Base-by-base conservation (phyloP, 2,797 vertebrate genomes). In the Spea hammondii region DNA sequence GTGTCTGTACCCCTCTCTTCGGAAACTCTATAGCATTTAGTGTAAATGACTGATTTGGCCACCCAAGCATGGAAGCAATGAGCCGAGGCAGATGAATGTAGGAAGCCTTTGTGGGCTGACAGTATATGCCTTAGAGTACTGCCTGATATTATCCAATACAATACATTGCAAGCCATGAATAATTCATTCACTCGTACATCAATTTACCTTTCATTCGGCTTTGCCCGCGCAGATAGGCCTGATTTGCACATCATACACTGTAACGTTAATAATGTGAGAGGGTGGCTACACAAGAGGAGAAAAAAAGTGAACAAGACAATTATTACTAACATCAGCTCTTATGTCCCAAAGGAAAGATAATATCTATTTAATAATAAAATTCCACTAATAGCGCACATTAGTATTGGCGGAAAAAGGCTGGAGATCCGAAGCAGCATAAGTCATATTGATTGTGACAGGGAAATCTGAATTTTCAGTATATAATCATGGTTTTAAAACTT, bases 121-220 rank as follows among this genome's bases (percentile, higher is more conserved):
- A 55, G 48, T 86, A 83, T 84, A 80, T 84, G 81, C 84, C 74
- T 50, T 4, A 50, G 83, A 83, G 67, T 14, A 69, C 76, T 84
- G 79, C 70, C 0, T 83, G 85, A 78, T 62, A 83, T 79, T 83
- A 78, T 82, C 85, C 77, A 70, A 80, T 83, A 53, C 79, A 69
- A 76, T 8, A 0, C 1, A 13, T 83, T 84, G 83, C 87, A 85
- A 82, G 79, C 53, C 77, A 88, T 90, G 87, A 89, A 90, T 84
- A 86, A 85, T 89, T 88, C 86, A 90, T 86, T 85, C 85, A 83
- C 84, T 87, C 86, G 84, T 85, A 82, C 84, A 83, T 84, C 84
- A 72, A 84, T 85, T 86, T 85, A 85, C 84, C 84, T 83, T 86
- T 87, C 80, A 80, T 88, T 91, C 84, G 87, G 84, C 89, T 85